Evolutionary conservation across 2,888 invertebrate genomes (phyloP), one percentile per base, ranked within the genome.

Genomic region (Pollenia labialis): DNA sequence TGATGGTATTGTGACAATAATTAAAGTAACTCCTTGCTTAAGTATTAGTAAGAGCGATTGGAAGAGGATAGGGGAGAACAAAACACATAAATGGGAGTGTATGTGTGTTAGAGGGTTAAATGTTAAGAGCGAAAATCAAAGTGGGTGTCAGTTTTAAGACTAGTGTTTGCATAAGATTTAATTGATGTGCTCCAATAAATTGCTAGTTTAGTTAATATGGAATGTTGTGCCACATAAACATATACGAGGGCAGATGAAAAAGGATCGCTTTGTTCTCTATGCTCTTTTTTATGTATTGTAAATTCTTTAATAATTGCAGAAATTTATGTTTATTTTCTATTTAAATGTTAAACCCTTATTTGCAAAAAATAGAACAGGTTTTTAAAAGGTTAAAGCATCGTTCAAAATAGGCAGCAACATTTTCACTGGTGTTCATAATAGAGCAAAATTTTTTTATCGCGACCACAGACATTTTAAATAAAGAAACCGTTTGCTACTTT

Each of bases 141-240:
- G 44, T 54, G 68, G 46, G 69, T 75, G 52, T 75, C 66, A 52
- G 40, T 54, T 69, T 82, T 69, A 76, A 56, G 23, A 42, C 62
- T 69, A 46, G 68, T 60, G 60, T 68, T 75, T 82, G 82, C 71
- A 48, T 46, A 40, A 48, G 69, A 76, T 82, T 69, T 82, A 76
- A 82, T 82, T 76, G 76, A 82, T 76, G 62, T 82, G 82, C 76
- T 82, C 76, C 69, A 82, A 76, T 82, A 82, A 82, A 76, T 76
- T 76, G 62, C 82, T 76, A 69, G 68, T 75, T 69, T 54, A 60
- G 60, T 76, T 82, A 69, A 60, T 75, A 69, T 64, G 10, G 18
- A 32, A 56, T 64, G 12, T 18, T 64, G 52, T 16, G 32, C n/a
- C 46, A 76, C 42, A 44, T 52, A 64, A 54, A 32, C 14, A 32